Evolutionary conservation across 2,797 vertebrate genomes (phyloP).

Genomic region (Leptodactylus fallax): DNA sequence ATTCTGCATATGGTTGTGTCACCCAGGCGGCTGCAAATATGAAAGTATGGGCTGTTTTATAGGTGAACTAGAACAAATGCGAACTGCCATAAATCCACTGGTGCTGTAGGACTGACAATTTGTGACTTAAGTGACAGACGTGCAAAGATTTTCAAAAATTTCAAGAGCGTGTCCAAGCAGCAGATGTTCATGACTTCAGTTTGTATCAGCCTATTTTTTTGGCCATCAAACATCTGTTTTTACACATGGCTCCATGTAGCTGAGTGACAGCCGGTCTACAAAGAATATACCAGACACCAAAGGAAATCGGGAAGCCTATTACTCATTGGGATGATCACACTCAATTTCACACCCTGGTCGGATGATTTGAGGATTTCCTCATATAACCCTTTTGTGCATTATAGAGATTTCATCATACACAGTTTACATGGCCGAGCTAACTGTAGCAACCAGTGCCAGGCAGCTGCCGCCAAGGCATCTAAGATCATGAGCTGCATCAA

Average conservation of each 20-base stretch:
- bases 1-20: background rate
- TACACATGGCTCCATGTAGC: background rate
- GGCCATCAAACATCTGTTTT: constrained; percentile 22
- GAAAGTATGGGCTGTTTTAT: background rate
- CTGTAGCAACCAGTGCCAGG: no score
- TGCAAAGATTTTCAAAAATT: background rate
- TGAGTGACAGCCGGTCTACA: background rate
- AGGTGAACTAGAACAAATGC: background rate
- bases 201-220: background rate
- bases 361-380: background rate
- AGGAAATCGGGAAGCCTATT: constrained; percentile 6
- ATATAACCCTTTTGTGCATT: background rate
- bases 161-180: background rate
- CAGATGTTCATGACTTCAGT: background rate
- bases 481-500: no score
- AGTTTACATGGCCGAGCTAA: no score
- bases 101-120: background rate
- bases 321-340: background rate
- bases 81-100: background rate
- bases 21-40: background rate
- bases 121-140: constrained; percentile 6
- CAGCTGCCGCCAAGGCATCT: no score
- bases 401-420: no score
- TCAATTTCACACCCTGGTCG: background rate
- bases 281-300: background rate